Conservation (phyloP, 2,888 invertebrate genomes). For the Tetropium fuscum region DNA sequence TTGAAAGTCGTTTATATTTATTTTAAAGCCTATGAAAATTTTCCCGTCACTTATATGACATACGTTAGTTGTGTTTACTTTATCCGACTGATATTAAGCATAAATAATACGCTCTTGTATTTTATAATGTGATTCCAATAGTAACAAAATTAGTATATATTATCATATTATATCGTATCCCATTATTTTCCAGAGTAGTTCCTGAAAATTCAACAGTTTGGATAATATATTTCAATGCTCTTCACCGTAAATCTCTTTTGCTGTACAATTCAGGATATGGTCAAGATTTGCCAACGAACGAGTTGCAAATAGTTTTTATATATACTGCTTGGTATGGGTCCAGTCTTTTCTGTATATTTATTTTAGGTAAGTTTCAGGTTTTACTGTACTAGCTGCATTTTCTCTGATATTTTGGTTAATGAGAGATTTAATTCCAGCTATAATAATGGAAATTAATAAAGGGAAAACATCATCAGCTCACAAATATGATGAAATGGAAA, state of each 20-base stretch:
- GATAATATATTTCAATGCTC: slow-evolving; percentile 41
- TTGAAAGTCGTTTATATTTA: no score
- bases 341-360: slow-evolving; percentile 48
- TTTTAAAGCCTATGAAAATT: no score
- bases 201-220: slow-evolving; percentile 12
- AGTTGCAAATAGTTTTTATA: slow-evolving; percentile 45
- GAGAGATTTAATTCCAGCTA: slow-evolving; percentile 45
- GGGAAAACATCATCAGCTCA: slow-evolving; percentile 63
- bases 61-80: no score
- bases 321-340: slow-evolving; percentile 54
- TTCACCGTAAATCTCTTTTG: slow-evolving; percentile 50
- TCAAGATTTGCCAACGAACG: slow-evolving; percentile 40
- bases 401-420: no score
- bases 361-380: slow-evolving; percentile 49
- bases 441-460: slow-evolving; percentile 62
- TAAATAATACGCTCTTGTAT: no score
- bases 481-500: slow-evolving; percentile 69
- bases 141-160: no score
- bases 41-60: no score
- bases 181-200: not conserved
- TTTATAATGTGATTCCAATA: no score
- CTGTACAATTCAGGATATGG: slow-evolving; percentile 52
- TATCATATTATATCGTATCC: not conserved
- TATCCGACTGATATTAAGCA: no score
- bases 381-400: no score